Evolutionary conservation across 2,113 vertebrate genomes (phyloP), one percentile per base, ranked within the genome.

Genomic region (Petrocephalus zakoni): DNA sequence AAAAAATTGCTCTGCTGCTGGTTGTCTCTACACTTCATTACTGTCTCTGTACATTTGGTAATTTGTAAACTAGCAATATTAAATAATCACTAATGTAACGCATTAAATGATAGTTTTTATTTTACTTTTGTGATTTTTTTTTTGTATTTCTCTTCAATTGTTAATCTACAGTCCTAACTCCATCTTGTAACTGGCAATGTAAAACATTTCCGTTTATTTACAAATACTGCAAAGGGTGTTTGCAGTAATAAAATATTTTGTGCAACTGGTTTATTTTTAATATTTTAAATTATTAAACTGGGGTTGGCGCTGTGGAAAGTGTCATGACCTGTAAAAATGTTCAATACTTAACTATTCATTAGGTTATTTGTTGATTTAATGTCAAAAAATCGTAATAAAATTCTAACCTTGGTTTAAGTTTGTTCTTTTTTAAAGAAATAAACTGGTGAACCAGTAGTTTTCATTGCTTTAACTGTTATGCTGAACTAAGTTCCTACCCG

Each of bases 191-290:
- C 37, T 90, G 52, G 19, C 78, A 29, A 52, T 37, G 58, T 89
- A 87, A 91, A 83, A 83, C 21, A 90, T 75, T 89, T 56, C 88
- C 92, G 92, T 91, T 91, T 82, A 7, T 90, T 93, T 93, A 93
- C 93, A 93, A 94, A 90, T 93, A 90, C 89, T 94, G 96, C 95
- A 94, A 17, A 78, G 15, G 72, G 5, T 96, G 96, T 97, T 95
- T 95, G 94, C 94, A 95, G 92, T 93, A 94, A 94, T 95, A 95
- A 95, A 93, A 93, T 89, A 78, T 87, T 92, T 91, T 90, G 90
- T 93, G 93, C 81, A 37, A 47, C 78, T 82, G 52, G 42, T 56
- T 88, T 88, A 55, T 83, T 88, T 55, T 75, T 49, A 84, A 56
- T 86, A 87, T 58, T 87, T 83, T 68, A 47, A 25, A 34, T 49